Percentiles rank a stretch among this genome's conserved stretches.
These are phyloP conservation scores for Ooceraea biroi DNA, from an alignment of 1,140 invertebrate species.

Conservation along the genomic window DNA sequence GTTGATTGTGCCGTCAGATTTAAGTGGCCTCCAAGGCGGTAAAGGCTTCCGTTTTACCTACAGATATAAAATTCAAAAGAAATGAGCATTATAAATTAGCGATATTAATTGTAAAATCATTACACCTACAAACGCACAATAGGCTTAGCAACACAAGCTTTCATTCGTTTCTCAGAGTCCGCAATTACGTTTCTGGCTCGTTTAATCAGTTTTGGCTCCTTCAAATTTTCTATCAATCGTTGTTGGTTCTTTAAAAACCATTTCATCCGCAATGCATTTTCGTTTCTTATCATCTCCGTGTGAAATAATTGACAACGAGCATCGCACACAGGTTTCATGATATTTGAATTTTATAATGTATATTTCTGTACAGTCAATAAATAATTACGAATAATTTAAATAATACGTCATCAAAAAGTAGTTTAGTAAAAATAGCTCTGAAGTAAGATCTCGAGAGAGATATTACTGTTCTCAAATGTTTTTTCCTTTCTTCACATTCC, in stretches of 20 bases:
- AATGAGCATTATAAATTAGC: background rate
- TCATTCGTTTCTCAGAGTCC: slow-evolving; percentile 22
- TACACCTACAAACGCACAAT: slow-evolving; percentile 4
- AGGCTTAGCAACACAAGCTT: background rate
- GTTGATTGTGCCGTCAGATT: slow-evolving; percentile 58
- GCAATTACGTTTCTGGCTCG: slow-evolving; percentile 50
- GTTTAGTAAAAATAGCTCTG: slow-evolving; percentile 51
- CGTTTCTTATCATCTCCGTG: slow-evolving; percentile 69
- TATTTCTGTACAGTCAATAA: slow-evolving; percentile 5
- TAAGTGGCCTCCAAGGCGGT: slow-evolving; percentile 68
- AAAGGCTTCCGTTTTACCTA: slow-evolving; percentile 61
- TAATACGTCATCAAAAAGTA: slow-evolving; percentile 34
- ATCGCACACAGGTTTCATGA: slow-evolving; percentile 68
- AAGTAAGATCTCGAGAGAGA: slow-evolving; percentile 45
- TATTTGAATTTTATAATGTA: slow-evolving; percentile 46
- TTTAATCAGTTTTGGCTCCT: slow-evolving; percentile 40
- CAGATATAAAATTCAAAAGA: slow-evolving; percentile 10
- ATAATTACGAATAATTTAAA: slow-evolving; percentile 38
- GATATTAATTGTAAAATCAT: background rate
- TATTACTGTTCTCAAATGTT: slow-evolving; percentile 55
- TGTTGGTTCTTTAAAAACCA: slow-evolving; percentile 80
- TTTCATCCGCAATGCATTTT: slow-evolving; percentile 70
- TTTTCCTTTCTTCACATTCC: slow-evolving; percentile 5
- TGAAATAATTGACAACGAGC: slow-evolving; percentile 74
- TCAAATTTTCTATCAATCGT: slow-evolving; percentile 75